phyloP scores from a whole-genome alignment of 2,888 invertebrate genomes.

The Thymelicus acteon region DNA sequence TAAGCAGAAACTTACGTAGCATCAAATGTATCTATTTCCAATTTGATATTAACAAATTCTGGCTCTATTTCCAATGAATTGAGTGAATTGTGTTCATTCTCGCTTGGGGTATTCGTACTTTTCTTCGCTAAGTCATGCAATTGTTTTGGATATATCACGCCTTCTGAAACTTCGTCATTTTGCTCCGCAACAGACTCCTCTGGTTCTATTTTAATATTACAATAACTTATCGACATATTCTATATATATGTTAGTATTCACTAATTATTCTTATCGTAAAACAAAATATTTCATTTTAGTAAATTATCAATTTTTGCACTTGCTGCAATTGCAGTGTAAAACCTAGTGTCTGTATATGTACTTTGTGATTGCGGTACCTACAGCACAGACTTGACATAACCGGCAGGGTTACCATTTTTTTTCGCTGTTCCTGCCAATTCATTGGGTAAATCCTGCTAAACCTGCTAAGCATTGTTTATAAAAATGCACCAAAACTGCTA shows the following conservation, averaged over 20 bases:
- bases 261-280: neutral
- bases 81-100: conserved; percentile 17
- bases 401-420: too few species aligned
- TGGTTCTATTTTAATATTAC: conserved; percentile 33
- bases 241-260: neutral
- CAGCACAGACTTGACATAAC: too few species aligned
- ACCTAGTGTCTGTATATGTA: too few species aligned
- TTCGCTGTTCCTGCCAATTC: too few species aligned
- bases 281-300: conserved; percentile 26
- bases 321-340: too few species aligned
- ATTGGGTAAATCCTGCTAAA: too few species aligned
- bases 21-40: conserved; percentile 36
- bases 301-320: too few species aligned
- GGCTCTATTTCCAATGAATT: conserved; percentile 21
- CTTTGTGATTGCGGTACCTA: too few species aligned
- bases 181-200: conserved; percentile 11
- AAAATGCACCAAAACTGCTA: too few species aligned
- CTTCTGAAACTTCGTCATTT: conserved; percentile 16
- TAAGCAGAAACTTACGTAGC: conserved; percentile 37
- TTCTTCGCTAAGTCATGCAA: conserved; percentile 8
- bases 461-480: too few species aligned
- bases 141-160: conserved; percentile 6
- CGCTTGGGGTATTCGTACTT: conserved; percentile 1
- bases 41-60: conserved; percentile 45
- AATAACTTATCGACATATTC: conserved; percentile 37